Evolutionary conservation across 2,888 invertebrate species (phyloP), one percentile per base, ranked within the genome.

Genomic region (Caenorhabditis sp.): DNA sequence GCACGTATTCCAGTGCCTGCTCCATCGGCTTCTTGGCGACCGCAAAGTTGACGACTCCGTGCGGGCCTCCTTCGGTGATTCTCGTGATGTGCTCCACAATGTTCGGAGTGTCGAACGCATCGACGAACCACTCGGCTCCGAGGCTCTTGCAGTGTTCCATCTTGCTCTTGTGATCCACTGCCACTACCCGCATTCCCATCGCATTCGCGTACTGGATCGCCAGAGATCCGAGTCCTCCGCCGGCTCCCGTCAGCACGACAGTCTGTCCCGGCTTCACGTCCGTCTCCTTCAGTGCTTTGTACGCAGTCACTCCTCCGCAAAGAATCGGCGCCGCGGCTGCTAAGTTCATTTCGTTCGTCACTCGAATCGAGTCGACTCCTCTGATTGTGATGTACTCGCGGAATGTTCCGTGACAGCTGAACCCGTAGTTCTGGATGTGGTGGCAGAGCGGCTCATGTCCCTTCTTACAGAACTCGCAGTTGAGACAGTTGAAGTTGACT

Each of bases 251-350:
- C 17, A 83, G 52, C 1, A 71, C 79, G 6, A 83, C 58, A 15
- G 78, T 81, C 50, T 83, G 73, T 15, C 82, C 82, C n/a, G 83
- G 59, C 15, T 61, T 58, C 22, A 80, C 77, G 30, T 79, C 66
- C 7, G 82, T 48, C 56, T 81, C 83, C 53, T 77, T 78, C 41
- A 83, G 58, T 1, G 83, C 81, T 26, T 73, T 80, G 76, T 82
- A 83, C 24, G 75, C 79, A 2, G 83, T 83, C 9, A 83, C 81
- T 7, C 83, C 83, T 17, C 79, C 83, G 46, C 83, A 83, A 13
- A 83, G 78, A 50, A 83, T 72, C 24, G 83, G 83, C 27, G 83
- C 83, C 35, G 75, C 82, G 0, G 53, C 56, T 8, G 76, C 77
- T 30, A 83, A 37, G 35, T 76, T 66, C 15, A 63, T 61, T n/a